These are phyloP conservation scores for Cyanoderma ruficeps DNA, from an alignment of 2,113 vertebrate genomes.

Conservation along the genomic window DNA sequence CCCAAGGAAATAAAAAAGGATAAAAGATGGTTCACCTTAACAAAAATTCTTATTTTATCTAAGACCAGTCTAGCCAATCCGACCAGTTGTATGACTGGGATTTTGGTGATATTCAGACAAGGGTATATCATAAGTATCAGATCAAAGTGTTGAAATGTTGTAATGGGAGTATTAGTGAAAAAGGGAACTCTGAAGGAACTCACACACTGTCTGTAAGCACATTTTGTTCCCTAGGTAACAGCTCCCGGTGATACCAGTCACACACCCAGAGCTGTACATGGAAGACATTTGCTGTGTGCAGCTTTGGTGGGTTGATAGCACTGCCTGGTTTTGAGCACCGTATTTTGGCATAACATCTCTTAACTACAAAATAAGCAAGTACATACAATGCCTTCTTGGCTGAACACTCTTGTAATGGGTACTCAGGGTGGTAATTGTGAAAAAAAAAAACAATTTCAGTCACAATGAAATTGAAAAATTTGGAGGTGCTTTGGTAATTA, in stretches of 20 bases:
- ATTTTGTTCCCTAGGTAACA: slow-evolving; percentile 53
- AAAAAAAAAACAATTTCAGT: not conserved
- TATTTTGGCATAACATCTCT: not conserved
- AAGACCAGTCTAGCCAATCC: not conserved
- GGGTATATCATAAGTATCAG: not conserved
- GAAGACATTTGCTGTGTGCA: not conserved
- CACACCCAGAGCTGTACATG: not conserved
- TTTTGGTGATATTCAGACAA: not conserved
- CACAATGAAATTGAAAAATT: not conserved
- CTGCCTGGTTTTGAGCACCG: not conserved
- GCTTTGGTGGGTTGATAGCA: not conserved
- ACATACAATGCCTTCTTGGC: not conserved
- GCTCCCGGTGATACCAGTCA: not conserved
- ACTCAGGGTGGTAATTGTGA: not conserved
- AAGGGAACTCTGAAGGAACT: not conserved
- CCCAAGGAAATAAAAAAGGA: not conserved
- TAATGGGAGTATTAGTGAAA: not conserved
- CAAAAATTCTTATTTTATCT: not conserved
- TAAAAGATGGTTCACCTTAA: not conserved
- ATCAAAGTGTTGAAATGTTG: not conserved
- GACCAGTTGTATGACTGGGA: not conserved
- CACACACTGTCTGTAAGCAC: not conserved
- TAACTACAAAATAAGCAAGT: not conserved
- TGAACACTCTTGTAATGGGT: not conserved
- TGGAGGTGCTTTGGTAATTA: not conserved